Evolutionary conservation across 1,140 invertebrate genomes (phyloP), one percentile per base, ranked within the genome.

Genomic region (Lineus longissimus): DNA sequence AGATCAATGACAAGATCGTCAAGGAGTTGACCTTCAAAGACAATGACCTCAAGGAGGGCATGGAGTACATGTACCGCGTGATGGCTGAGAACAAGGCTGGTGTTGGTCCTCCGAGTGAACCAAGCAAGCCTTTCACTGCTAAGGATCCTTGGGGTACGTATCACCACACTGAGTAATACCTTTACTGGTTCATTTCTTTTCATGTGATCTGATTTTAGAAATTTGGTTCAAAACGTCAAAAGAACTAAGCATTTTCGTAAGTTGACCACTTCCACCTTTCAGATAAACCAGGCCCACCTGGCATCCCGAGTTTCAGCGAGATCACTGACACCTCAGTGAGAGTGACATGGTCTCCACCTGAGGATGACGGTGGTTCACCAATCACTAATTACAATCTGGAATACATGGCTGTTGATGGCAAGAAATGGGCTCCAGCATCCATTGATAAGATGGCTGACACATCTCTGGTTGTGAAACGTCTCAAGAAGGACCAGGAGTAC

Each of bases 31-130:
- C 23, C 11, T 59, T 61, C 27, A 68, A 19, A 22, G 56, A 68
- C 7, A 43, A 2, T 13, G 89, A 91, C 69, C 80, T 98, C 13
- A 89, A 86, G 7, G 93, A 97, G 82, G 92, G 92, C 29, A 91
- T 94, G 74, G 92, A 95, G 81, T 97, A 97, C 75, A 92, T 96
- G 80, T 98, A 98, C 85, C 87, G 95, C 61, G 88, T 98, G 0
- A 91, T 93, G 79, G 95, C 95, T 19, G 90, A 97, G 0, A 98
- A 98, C 81, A 95, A 95, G 77, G 95, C 91, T 29, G 95, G 95
- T 29, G 88, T 88, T 62, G 91, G 94, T 63, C 93, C 97, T 81
- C 95, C 94, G 9, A 91, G 94, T 63, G 91, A 93, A 82, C 90
- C 93, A 63, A 41, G 63, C 60, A 45, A 63, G 55, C 31, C 91